Evolutionary conservation across 2,888 invertebrate species (phyloP), one percentile per base, ranked within the genome.

Genomic region (Gibbula magus): DNA sequence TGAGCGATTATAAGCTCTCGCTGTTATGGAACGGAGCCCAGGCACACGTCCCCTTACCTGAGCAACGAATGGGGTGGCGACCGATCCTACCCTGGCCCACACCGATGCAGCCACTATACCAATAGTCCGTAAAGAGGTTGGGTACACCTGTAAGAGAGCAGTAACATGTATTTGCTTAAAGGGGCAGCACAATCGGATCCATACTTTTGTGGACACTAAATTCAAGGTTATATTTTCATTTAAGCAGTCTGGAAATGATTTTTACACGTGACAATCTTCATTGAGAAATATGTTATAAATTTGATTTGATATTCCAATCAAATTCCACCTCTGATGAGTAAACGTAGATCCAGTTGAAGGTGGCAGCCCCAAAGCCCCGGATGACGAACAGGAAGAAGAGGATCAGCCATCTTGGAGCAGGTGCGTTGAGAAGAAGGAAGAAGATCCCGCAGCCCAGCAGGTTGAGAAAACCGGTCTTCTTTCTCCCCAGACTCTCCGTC

Each of bases 61-160:
- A 4, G 98, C 98, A 1, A 98, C 96, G 90, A 98, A 98, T 0
- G 98, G 98, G 0, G 98, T 98, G n/a, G 97, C 94, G 96, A 98
- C 98, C 29, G 98, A 98, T 13, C 98, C 98, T 13, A 98, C 94
- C 66, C 98, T 94, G 0, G 98, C 98, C 94, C 97, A 96, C 0
- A 96, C 96, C 87, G 97, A 97, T 91, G 97, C 97, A 0, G 96
- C 96, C 7, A 98, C 98, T n/a, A 98, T 96, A 0, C 98, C 98
- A 7, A 97, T 95, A 1, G 98, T 96, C 79, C 98, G 93, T 74
- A 98, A 93, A 29, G 97, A 96, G 0, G 97, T 97, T 0, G 98
- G 98, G 92, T 98, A 98, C 3, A 97, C 96, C 92, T 94, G 87
- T 16, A 45, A 45, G 1, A 45, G 45, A 10, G 45, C 5, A 45